Conservation (phyloP, 2,113 vertebrate genomes). For the Ophiodon elongatus region DNA sequence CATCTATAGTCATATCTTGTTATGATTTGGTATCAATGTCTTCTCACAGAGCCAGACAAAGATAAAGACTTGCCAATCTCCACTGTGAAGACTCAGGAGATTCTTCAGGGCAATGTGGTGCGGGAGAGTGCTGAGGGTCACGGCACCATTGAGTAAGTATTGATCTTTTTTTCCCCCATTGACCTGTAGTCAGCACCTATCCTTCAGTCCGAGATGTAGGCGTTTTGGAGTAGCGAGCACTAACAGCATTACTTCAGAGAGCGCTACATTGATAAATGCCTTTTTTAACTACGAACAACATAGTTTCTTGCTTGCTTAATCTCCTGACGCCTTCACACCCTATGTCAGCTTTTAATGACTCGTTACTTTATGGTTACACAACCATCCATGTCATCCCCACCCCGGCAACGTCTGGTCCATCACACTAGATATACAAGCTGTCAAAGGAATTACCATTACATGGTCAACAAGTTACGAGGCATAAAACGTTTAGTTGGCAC, state of each 20-base stretch:
- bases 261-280: neutral
- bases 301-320: neutral
- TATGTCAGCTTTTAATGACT: constrained; percentile 18
- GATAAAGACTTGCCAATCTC: constrained; percentile 84
- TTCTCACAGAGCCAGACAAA: constrained; percentile 74
- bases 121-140: constrained; percentile 91
- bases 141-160: constrained; percentile 93
- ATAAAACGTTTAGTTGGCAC: neutral
- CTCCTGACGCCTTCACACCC: neutral
- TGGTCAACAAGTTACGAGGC: neutral
- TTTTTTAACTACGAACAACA: neutral
- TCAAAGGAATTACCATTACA: constrained; percentile 3
- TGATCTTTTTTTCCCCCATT: constrained; percentile 4
- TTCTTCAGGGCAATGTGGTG: constrained; percentile 87
- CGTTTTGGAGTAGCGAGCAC: constrained; percentile 17
- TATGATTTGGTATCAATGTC: constrained; percentile 33
- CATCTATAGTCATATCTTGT: neutral
- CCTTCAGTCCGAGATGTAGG: constrained; percentile 12
- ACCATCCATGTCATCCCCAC: constrained; percentile 14
- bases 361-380: constrained; percentile 12
- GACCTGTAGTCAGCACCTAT: constrained; percentile 46
- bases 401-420: constrained; percentile 29
- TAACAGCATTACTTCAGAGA: constrained; percentile 18
- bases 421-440: constrained; percentile 20
- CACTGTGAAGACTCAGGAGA: constrained; percentile 89